A percentile compares a stretch with the other conserved stretches of the same genome.
These are phyloP conservation scores for Mimachlamys varia DNA, from an alignment of 2,888 invertebrate genomes.

Conservation along the genomic window DNA sequence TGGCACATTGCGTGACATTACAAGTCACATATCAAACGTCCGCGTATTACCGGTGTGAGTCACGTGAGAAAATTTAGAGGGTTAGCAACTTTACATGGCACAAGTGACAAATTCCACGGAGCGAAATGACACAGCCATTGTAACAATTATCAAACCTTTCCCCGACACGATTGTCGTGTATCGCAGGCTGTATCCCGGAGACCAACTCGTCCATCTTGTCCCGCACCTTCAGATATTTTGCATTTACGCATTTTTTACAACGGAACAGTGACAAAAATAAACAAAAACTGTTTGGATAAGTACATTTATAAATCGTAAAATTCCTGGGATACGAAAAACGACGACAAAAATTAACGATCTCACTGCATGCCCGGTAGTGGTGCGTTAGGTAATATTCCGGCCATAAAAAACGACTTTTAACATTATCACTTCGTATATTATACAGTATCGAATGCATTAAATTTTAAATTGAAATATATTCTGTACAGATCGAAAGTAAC, in stretches of 20 bases:
- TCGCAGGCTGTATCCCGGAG: neutral
- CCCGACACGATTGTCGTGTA: neutral
- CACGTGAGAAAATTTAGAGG: constrained; percentile 24
- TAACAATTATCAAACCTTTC: neutral
- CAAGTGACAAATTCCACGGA: constrained; percentile 6
- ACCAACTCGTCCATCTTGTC: constrained; percentile 18
- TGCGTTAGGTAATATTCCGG: no score
- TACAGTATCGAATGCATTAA: no score
- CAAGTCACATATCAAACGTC: constrained; percentile 19
- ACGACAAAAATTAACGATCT: neutral
- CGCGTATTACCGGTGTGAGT: constrained; percentile 22
- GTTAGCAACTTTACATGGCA: neutral
- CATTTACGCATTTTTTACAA: neutral
- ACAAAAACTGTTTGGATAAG: neutral
- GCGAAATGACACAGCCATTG: constrained; percentile 13
- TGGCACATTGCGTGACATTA: constrained; percentile 24
- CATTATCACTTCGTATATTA: no score
- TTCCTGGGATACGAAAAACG: neutral
- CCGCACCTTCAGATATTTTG: neutral
- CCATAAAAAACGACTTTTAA: no score
- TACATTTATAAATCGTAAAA: neutral
- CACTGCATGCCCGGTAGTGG: neutral
- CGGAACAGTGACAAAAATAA: neutral
- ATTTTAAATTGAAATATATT: no score
- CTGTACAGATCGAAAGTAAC: no score